Evolutionary conservation across 37 sponge, comb jelly and placozoan genomes (phyloP), one percentile per base, ranked within the genome.

Genomic region (Amphimedon queenslandica): DNA sequence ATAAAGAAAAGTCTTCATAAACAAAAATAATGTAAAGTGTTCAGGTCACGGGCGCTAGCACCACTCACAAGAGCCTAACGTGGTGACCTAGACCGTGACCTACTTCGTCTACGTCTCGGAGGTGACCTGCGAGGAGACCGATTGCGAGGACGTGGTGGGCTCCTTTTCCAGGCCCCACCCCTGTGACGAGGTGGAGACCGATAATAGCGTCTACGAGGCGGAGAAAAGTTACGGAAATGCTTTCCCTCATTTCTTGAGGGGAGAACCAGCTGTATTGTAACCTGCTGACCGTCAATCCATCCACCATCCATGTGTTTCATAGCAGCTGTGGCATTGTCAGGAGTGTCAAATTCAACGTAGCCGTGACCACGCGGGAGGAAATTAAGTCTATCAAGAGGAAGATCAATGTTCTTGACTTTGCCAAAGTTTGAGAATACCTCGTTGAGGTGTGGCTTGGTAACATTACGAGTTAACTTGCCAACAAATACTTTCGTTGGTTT

Each of bases 341-440:
- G 60, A 23, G 30, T 42, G 20, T 90, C 83, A 71, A 58, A 94
- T 6, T 94, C 92, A 5, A 94, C 75, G 73, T 90, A 94, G 51
- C 84, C 94, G 72, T 78, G 77, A 31, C 91, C 91, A 57, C 87
- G 42, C 8, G 88, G 69, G 18, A 94, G 70, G 20, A 53, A 58
- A 40, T 87, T 90, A 8, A 72, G 39, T 34, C 88, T 61, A 64
- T 92, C 93, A 1, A 88, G 28, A 2, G 94, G 94, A 8, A 94
- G 42, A 42, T 94, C 91, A 0, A 94, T 80, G 0, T 63, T 39
- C 42, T 70, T 76, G 11, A 94, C 40, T 29, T 77, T 76, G 16
- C 94, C 94, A 42, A 86, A 94, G 29, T 77, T 77, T 4, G 74
- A 37, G 67, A 94, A 94, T 55, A 94, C 90, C 57, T 94, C 94